Percentiles rank a stretch among this genome's conserved stretches.
Evolutionary conservation across 2,113 vertebrate species (phyloP).

Genomic region (Glaucidium brasilianum): DNA sequence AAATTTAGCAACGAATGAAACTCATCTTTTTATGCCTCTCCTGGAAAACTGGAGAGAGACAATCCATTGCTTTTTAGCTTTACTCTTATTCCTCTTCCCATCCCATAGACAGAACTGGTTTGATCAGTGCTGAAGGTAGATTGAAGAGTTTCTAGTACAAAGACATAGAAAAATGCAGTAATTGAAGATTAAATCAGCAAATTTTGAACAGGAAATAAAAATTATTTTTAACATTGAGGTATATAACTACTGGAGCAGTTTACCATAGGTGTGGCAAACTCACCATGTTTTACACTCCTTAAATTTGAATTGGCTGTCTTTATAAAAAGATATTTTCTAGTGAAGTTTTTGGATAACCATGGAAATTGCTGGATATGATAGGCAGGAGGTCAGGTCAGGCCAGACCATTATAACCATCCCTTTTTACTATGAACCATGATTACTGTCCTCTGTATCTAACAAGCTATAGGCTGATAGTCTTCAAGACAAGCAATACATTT

Average conservation of each 20-base stretch:
- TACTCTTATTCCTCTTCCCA: not conserved
- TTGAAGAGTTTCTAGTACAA: not conserved
- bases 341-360: not conserved
- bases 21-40: not conserved
- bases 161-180: not conserved
- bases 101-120: not conserved
- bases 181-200: not conserved
- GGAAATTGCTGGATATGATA: not conserved
- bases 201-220: slow-evolving; percentile 9
- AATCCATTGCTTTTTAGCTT: not conserved
- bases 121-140: not conserved
- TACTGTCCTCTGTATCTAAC: not conserved
- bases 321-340: not conserved
- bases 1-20: not conserved
- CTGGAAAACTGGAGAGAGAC: not conserved
- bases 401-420: not conserved
- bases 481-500: not conserved
- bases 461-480: not conserved
- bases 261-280: not conserved
- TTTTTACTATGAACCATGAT: not conserved
- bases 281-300: not conserved
- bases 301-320: not conserved
- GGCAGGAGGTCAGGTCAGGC: not conserved
- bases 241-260: not conserved
- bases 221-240: not conserved